Evolutionary conservation across 2,113 vertebrate genomes (phyloP).

Genomic region (Podarcis muralis): DNA sequence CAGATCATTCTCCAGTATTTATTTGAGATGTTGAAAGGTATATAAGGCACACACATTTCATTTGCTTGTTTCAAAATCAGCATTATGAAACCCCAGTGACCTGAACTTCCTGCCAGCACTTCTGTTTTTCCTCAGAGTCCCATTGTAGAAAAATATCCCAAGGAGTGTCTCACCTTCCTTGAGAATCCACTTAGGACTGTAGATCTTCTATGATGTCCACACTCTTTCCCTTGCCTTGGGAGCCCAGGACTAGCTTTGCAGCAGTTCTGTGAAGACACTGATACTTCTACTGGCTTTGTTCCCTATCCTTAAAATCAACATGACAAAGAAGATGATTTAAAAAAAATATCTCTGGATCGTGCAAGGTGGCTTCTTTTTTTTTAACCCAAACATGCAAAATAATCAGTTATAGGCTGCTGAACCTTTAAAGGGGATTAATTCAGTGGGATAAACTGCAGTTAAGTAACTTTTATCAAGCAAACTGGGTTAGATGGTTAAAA

Average conservation of each 20-base stretch:
- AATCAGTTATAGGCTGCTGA: slow-evolving; percentile 65
- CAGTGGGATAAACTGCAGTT: slow-evolving; percentile 78
- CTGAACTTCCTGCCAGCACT: slow-evolving; percentile 26
- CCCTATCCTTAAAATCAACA: slow-evolving; percentile 48
- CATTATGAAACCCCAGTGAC: slow-evolving; percentile 13
- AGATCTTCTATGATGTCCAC: slow-evolving; percentile 7
- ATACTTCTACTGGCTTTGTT: slow-evolving; percentile 35
- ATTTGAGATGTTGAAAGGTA: slow-evolving; percentile 28
- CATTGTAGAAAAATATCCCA: background rate
- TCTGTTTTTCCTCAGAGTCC: background rate
- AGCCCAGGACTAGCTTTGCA: background rate
- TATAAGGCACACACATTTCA: background rate
- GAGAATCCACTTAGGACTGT: background rate
- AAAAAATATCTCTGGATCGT: background rate
- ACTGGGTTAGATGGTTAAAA: slow-evolving; percentile 86
- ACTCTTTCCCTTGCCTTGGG: slow-evolving; percentile 18
- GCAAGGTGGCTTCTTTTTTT: background rate
- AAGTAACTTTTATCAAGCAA: slow-evolving; percentile 79
- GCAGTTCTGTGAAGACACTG: background rate
- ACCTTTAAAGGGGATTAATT: slow-evolving; percentile 80
- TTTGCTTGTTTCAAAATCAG: slow-evolving; percentile 22
- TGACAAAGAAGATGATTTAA: background rate
- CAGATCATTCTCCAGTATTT: background rate
- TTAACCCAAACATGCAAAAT: slow-evolving; percentile 48
- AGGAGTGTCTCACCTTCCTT: slow-evolving; percentile 16